These are phyloP conservation scores for Ictalurus punctatus DNA, from an alignment of 2,113 vertebrate genomes.

Conservation along the genomic window DNA sequence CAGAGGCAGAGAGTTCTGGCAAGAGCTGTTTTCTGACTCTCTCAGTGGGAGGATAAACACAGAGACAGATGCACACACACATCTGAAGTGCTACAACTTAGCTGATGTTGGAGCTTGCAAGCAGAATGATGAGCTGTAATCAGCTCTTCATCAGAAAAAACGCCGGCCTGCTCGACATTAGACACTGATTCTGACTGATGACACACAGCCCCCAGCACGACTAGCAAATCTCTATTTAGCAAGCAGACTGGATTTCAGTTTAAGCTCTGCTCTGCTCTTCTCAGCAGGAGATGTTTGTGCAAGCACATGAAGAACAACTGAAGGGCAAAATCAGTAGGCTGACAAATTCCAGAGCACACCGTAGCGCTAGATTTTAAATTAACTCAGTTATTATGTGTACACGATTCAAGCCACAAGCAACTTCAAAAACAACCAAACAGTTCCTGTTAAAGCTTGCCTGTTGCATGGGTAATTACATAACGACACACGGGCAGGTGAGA, in stretches of 20 bases:
- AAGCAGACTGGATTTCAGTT: constrained; percentile 64
- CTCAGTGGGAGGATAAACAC: constrained; percentile 13
- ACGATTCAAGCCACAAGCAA: background rate
- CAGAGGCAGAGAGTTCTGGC: background rate
- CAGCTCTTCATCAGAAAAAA: constrained; percentile 63
- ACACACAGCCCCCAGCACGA: constrained; percentile 51
- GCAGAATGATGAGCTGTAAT: constrained; percentile 69
- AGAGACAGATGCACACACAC: constrained; percentile 32
- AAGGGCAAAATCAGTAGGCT: constrained; percentile 32
- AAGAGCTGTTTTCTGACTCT: constrained; percentile 13
- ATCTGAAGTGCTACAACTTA: constrained; percentile 47
- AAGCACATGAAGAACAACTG: constrained; percentile 50
- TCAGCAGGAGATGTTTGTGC: constrained; percentile 48
- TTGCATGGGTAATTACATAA: background rate
- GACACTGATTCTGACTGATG: constrained; percentile 32
- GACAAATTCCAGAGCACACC: constrained; percentile 19
- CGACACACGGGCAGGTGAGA: too few species aligned
- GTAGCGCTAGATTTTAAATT: background rate
- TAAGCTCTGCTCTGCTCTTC: constrained; percentile 18
- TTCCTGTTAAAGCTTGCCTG: too few species aligned
- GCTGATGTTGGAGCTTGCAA: constrained; percentile 62
- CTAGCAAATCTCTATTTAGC: constrained; percentile 66
- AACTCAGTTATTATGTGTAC: background rate
- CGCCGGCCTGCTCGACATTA: constrained; percentile 60
- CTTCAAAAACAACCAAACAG: too few species aligned